Evolutionary conservation across 1,140 invertebrate genomes (phyloP).

Genomic region (Hyles vespertilio): DNA sequence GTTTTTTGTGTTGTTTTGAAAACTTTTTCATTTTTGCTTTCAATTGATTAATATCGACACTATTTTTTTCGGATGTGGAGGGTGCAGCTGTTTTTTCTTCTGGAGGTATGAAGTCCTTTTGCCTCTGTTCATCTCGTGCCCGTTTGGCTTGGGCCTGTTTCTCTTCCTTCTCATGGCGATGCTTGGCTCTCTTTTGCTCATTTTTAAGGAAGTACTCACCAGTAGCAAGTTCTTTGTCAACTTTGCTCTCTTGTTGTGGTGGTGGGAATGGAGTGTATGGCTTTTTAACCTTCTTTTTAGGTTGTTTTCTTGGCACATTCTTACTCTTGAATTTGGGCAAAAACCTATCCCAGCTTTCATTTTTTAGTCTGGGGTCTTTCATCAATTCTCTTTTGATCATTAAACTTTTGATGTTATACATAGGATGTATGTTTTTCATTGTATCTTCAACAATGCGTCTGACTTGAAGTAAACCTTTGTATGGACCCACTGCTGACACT

Average conservation of each 20-base stretch:
- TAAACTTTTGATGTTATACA: slow-evolving; percentile 98
- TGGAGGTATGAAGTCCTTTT: slow-evolving; percentile 90
- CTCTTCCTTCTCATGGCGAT: slow-evolving; percentile 84
- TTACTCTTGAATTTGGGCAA: slow-evolving; percentile 97
- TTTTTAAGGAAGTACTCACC: slow-evolving; percentile 98
- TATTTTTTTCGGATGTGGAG: slow-evolving; percentile 44
- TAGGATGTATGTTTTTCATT: slow-evolving; percentile 99
- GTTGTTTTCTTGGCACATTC: slow-evolving; percentile 93
- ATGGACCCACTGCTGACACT: slow-evolving; percentile 96
- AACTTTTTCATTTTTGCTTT: slow-evolving; percentile 85
- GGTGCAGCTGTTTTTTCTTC: slow-evolving; percentile 76
- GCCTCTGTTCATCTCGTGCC: slow-evolving; percentile 85
- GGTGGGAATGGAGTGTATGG: slow-evolving; percentile 99
- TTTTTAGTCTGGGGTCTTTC: slow-evolving; percentile 92
- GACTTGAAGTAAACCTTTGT: slow-evolving; percentile 95
- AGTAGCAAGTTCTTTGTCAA: slow-evolving; percentile 95
- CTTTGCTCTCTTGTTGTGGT: slow-evolving; percentile 92
- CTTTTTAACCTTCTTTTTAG: slow-evolving; percentile 88
- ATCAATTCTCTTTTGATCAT: slow-evolving; percentile 98
- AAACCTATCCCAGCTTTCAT: slow-evolving; percentile 98
- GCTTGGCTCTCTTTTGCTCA: slow-evolving; percentile 85
- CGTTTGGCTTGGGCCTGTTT: slow-evolving; percentile 83
- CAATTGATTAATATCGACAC: slow-evolving; percentile 80
- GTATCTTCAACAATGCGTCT: slow-evolving; percentile 96
- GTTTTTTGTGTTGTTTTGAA: slow-evolving; percentile 48